phyloP scores from a whole-genome alignment of 2,888 invertebrate species.

The Lepidocyrtinus sp. region DNA sequence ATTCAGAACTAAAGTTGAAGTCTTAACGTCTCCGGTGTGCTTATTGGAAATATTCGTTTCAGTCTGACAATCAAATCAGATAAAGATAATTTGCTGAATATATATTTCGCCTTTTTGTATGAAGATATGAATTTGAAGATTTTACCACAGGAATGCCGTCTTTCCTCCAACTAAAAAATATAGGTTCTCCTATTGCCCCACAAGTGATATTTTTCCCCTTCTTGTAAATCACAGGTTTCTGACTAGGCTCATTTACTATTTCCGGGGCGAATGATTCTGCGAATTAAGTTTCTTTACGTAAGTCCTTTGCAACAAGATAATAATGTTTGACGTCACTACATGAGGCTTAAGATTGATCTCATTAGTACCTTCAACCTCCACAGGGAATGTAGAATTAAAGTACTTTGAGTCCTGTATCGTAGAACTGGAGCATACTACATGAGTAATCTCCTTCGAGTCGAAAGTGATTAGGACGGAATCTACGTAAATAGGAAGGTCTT shows the following conservation, averaged over 20 bases:
- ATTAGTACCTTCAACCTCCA: neutral
- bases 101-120: too few species aligned
- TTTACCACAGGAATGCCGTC: neutral
- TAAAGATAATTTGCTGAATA: neutral
- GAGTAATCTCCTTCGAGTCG: neutral
- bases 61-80: neutral
- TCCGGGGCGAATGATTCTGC: neutral
- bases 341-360: neutral
- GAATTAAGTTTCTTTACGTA: too few species aligned
- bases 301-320: neutral
- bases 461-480: neutral
- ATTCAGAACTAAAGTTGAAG: neutral
- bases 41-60: neutral
- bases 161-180: neutral
- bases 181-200: neutral
- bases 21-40: neutral
- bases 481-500: neutral
- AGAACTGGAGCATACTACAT: neutral
- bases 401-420: neutral
- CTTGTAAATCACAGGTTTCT: neutral
- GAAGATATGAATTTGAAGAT: neutral
- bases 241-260: neutral
- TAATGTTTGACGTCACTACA: neutral
- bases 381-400: neutral
- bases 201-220: neutral